Evolutionary conservation across 2,888 invertebrate species (phyloP), one percentile per base, ranked within the genome.

Genomic region (Diaphora mendica): DNA sequence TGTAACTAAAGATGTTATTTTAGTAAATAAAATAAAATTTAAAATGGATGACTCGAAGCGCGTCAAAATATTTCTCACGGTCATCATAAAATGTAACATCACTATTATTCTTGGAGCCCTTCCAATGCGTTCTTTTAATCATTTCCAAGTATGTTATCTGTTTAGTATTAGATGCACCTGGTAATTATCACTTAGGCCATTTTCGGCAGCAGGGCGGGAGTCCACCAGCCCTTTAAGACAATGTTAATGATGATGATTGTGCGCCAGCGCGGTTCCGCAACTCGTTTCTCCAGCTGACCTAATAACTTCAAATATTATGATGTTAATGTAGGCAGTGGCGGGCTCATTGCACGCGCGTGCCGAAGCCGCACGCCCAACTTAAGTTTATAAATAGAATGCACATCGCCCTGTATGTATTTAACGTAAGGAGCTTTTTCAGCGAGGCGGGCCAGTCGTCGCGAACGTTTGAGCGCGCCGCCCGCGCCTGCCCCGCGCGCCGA

Each of bases 301-400:
- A 94, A 91, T 93, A 94, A 92, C 91, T 92, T 92, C 89, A 89
- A 90, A 91, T 92, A 92, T 94, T 93, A 92, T 93, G 92, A 91
- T 92, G 93, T 91, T 90, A 89, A 88, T 87, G 90, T 89, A 89
- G 90, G 90, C 88, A 89, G 87, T 79, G 75, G 80, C 79, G 84
- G 85, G 86, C 76, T 62, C 70, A 87, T 81, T 92, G 93, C 93
- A 93, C 91, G 92, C 92, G 90, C 90, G 91, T 89, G 91, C 90
- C 89, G 89, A 91, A 88, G 91, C 90, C 89, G 89, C 86, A 86
- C 90, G 89, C 87, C 90, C 92, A 94, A 94, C 93, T 94, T 94
- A 94, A 91, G 85, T 89, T 93, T 95, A 94, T 93, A 94, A 95
- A 95, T 95, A 95, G 95, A 92, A 89, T 94, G 94, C 93, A 94